A percentile compares a stretch with the other conserved stretches of the same genome.
Evolutionary conservation across 2,113 vertebrate genomes (phyloP).

Genomic region (Pachyramphus minor): DNA sequence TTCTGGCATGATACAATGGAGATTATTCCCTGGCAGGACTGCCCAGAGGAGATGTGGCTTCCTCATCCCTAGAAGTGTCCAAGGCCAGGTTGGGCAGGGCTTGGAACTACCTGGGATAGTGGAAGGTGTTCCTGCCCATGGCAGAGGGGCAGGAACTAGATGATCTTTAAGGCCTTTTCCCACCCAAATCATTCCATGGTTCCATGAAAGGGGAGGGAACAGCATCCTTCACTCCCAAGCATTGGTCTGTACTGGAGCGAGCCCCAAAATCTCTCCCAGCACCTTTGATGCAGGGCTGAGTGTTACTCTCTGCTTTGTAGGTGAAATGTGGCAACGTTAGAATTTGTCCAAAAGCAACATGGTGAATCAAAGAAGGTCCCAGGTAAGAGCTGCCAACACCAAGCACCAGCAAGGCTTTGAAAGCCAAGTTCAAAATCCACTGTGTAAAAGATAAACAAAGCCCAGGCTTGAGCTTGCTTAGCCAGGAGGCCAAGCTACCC

Average conservation of each 20-base stretch:
- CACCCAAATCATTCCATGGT: not conserved
- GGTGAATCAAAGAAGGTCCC: not conserved
- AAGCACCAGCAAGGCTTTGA: not conserved
- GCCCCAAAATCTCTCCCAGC: not conserved
- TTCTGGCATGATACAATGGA: fast-evolving
- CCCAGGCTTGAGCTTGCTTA: not conserved
- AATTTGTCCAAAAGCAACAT: not conserved
- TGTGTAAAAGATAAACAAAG: not conserved
- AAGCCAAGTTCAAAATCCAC: not conserved
- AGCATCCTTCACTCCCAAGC: not conserved
- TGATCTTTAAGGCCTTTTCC: not conserved
- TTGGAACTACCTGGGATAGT: not conserved
- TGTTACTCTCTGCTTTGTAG: fast-evolving
- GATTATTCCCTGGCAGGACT: not conserved
- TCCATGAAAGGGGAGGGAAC: not conserved
- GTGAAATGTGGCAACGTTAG: fast-evolving
- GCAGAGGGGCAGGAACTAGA: not conserved
- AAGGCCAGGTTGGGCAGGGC: not conserved
- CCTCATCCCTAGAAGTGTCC: not conserved
- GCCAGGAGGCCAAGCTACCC: not conserved
- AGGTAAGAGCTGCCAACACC: not conserved
- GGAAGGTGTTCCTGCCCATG: not conserved
- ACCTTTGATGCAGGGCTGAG: not conserved
- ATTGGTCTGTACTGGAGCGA: not conserved
- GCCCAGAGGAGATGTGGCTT: not conserved